Evolutionary conservation across 2,797 vertebrate species (phyloP), one percentile per base, ranked within the genome.

Genomic region (Gymnopithys bicolor): DNA sequence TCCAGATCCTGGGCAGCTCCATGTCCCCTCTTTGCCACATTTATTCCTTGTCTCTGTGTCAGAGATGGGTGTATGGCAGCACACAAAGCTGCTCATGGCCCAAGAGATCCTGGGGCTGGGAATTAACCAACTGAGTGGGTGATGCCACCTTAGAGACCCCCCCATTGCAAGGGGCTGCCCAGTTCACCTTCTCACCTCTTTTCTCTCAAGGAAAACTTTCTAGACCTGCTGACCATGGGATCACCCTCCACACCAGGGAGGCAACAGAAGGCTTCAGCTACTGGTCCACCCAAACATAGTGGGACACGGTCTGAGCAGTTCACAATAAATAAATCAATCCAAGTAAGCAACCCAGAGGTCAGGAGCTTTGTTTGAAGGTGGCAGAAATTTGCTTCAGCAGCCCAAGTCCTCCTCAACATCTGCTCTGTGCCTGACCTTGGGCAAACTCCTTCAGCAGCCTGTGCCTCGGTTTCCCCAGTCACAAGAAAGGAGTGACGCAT

Each of bases 21-120:
- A 0, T 5, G 27, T 37, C 28, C 17, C 13, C 27, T 37, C 62
- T 51, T 23, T 25, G 56, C 13, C 1, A 9, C 62, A 16, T 33
- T 69, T 63, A 56, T 17, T 82, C 37, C 35, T 24, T n/a, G 27
- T 39, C 13, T 84, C 51, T 68, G 32, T 74, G 56, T 8, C 33
- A 30, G 43, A 51, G 49, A 35, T 6, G 32, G 41, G 32, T 0
- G 0, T 4, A 52, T 0, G 0, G 66, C 27, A 87, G 45, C 51
- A 58, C 24, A 32, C 0, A 8, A 74, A 25, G 21, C 43, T 53
- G 46, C 30, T 82, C 62, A 13, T 0, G 8, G 48, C 63, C 30
- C 32, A 67, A 32, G 28, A 70, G 22, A 18, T 21, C n/a, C n/a
- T 30, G n/a, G 32, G 63, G 46, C 39, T 84, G 66, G 23, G 53